Base-by-base conservation (phyloP, 2,888 invertebrate species). In the Cantharis rufa region DNA sequence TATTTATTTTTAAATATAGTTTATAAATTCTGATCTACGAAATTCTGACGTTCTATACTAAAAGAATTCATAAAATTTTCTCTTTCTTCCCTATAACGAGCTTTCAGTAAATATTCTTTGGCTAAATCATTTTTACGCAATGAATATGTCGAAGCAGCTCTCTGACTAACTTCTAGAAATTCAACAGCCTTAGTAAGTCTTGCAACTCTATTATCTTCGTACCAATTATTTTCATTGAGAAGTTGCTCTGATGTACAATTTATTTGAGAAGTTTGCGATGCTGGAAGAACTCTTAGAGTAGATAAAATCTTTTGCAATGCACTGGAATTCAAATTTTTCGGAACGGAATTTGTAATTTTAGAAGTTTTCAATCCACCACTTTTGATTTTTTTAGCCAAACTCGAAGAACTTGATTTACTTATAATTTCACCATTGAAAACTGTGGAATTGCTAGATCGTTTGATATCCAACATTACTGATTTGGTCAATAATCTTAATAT, bases 1-100 rank as follows among this genome's bases (percentile, higher is more conserved):
- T n/a, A 7, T 7, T n/a, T 7, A n/a, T 48, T n/a, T 48, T 48
- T n/a, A n/a, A n/a, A 7, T n/a, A 7, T 48, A n/a, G 2, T 48
- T 48, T 48, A 48, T 7, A 7, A 48, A 48, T 48, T 48, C 7
- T 48, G n/a, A n/a, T 48, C 48, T 48, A n/a, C 48, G n/a, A 48
- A 48, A n/a, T 48, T 48, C 21, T 82, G 81, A 64, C 84, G 80
- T 82, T 88, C 87, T 79, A 87, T 79, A 81, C 86, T 86, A 80
- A 90, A 84, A 24, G 90, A 90, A 79, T 86, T 84, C 77, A 86
- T 86, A 84, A 90, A 91, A 82, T 90, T 90, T 78, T 90, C 89
- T 72, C 84, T 84, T 66, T 90, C 90, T 78, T 90, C 90, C 66
- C 86, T 86, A 82, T 90, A 90, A 69, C 90, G 85, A 13, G 90